A percentile compares a stretch with the other conserved stretches of the same genome.
phyloP scores from a whole-genome alignment of 2,113 vertebrate genomes.

The Myodes glareolus region DNA sequence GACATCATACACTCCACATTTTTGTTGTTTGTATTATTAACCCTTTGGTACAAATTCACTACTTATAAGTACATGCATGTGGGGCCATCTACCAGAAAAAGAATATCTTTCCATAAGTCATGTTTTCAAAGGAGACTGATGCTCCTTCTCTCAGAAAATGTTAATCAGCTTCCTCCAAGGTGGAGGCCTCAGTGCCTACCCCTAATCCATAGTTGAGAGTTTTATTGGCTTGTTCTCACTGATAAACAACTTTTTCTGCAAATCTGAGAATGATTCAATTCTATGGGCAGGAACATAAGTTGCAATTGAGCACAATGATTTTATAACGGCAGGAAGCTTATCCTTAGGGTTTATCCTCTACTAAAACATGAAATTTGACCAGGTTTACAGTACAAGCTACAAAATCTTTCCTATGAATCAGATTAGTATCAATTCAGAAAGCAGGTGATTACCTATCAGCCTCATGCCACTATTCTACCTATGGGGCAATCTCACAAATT shows the following conservation, averaged over 20 bases:
- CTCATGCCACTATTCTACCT: not conserved
- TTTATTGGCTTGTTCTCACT: not conserved
- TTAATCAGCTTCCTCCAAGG: not conserved
- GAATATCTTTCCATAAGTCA: not conserved
- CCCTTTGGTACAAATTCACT: not conserved
- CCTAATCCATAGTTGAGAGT: not conserved
- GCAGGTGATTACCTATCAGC: not conserved
- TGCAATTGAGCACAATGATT: no score
- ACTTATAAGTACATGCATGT: not conserved
- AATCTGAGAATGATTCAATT: not conserved
- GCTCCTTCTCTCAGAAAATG: not conserved
- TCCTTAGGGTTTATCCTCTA: not conserved
- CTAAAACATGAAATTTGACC: not conserved
- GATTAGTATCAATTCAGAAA: not conserved
- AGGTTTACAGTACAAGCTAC: not conserved
- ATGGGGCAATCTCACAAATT: not conserved
- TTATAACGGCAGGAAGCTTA: not conserved
- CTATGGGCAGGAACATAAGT: not conserved
- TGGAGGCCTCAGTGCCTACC: rapidly evolving
- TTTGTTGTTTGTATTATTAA: not conserved
- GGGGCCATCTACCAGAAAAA: not conserved
- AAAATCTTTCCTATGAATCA: not conserved
- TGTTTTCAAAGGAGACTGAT: not conserved
- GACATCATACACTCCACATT: not conserved
- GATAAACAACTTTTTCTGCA: not conserved